These are phyloP conservation scores for Idaea aversata DNA, from an alignment of 2,888 invertebrate species.

Conservation along the genomic window DNA sequence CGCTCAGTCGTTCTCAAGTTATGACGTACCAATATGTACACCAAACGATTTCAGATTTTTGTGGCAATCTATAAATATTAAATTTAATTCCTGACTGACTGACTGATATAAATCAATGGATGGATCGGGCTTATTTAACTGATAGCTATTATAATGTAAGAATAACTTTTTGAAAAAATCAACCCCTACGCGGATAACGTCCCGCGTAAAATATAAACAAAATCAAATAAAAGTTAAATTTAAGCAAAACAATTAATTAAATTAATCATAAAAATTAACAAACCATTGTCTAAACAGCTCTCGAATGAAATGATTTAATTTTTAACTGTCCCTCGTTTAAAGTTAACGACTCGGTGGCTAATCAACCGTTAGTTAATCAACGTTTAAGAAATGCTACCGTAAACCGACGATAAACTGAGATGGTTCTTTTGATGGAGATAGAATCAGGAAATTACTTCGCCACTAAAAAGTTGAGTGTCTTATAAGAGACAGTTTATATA, in stretches of 20 bases:
- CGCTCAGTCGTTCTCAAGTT: no score
- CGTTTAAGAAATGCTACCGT: conserved; percentile 47
- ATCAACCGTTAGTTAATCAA: conserved; percentile 64
- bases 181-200: no score
- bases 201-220: no score
- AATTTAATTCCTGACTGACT: no score
- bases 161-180: no score
- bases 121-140: no score
- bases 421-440: conserved; percentile 31
- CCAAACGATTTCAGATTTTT: no score
- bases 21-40: no score
- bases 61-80: no score
- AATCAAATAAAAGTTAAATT: conserved; percentile 17
- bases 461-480: conserved; percentile 33
- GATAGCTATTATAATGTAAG: no score
- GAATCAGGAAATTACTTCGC: conserved; percentile 60
- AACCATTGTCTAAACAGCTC: conserved; percentile 24
- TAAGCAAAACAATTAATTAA: conserved; percentile 4
- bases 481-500: neutral
- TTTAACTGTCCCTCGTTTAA: conserved; percentile 63
- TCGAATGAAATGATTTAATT: conserved; percentile 61
- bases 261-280: conserved; percentile 24
- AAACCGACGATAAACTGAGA: conserved; percentile 50
- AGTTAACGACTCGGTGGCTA: conserved; percentile 53
- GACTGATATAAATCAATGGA: no score